Base-by-base conservation (phyloP, 2,888 invertebrate species). In the Scaptodrosophila latifasciaeformis region DNA sequence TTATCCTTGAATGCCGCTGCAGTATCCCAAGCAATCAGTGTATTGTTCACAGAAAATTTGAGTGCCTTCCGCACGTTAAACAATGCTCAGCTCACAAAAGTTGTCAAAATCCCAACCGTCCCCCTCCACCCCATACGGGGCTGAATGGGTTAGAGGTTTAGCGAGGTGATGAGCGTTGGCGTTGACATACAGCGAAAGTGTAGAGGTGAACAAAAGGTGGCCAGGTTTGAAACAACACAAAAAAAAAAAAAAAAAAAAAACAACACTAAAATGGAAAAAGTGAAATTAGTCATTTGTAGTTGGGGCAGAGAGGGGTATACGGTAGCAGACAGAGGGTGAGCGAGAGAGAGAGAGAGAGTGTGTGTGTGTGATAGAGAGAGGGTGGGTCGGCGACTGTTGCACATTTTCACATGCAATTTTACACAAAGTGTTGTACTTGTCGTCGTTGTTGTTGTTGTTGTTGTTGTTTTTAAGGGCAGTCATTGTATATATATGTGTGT, bases 331-430 rank as follows among this genome's bases (percentile, higher is more conserved):
- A 52, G 48, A 53, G 49, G 39, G 30, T 48, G 17, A 39, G 63
- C 54, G 24, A 40, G 30, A 50, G 47, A 42, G 42, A 17, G 27
- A 9, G 5, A 27, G 5, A 27, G 27, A 4, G 27, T 27, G 27
- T 27, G 27, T 27, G 34, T 13, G 34, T 6, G 3, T 10, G 12
- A 7, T 10, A 34, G 5, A 6, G 13, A 34, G 15, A 7, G 37
- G 37, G 15, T 37, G 15, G 1, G 4, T 5, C 42, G 52, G 56
- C 67, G 69, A 54, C 72, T 76, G 72, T 76, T 72, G 72, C 72
- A 76, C 76, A 62, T 75, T 68, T 35, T 35, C 45, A 54, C 64
- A 67, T 67, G 65, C 67, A 67, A 65, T 72, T 70, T 61, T 27
- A 15, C 27, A 35, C 7, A 35, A 7, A 12, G 10, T 3, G 12